Evolutionary conservation across 2,888 invertebrate genomes (phyloP).

Genomic region (Latrodectus elegans): DNA sequence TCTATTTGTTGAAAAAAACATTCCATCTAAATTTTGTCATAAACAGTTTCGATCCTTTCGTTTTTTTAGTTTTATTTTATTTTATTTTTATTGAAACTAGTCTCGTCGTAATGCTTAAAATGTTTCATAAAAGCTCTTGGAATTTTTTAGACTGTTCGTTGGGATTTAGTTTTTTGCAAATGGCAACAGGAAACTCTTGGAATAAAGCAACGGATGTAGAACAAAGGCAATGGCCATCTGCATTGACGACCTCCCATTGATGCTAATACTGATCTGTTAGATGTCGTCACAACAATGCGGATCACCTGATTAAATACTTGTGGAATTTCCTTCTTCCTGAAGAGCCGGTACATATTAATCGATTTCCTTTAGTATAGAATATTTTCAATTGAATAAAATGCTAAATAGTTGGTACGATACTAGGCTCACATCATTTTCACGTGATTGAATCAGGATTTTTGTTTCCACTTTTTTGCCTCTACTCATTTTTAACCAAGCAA

Average conservation of each 20-base stretch:
- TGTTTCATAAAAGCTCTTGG: neutral
- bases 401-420: too few relatives aligned
- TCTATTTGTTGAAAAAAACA: too few relatives aligned
- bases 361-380: too few relatives aligned
- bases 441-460: too few relatives aligned
- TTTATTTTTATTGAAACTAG: neutral
- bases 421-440: too few relatives aligned
- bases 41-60: too few relatives aligned
- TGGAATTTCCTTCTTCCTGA: neutral
- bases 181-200: neutral
- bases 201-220: neutral
- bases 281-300: slow-evolving; percentile 1
- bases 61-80: too few relatives aligned
- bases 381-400: too few relatives aligned
- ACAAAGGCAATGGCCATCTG: slow-evolving; percentile 5
- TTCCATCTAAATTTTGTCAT: too few relatives aligned
- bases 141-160: neutral
- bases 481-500: too few relatives aligned
- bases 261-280: neutral
- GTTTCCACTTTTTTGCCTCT: too few relatives aligned
- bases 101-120: neutral
- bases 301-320: neutral
- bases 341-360: too few relatives aligned
- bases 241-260: neutral
- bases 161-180: neutral